Conservation (phyloP, 2,888 invertebrate species). For the Sthenelais limicola region DNA sequence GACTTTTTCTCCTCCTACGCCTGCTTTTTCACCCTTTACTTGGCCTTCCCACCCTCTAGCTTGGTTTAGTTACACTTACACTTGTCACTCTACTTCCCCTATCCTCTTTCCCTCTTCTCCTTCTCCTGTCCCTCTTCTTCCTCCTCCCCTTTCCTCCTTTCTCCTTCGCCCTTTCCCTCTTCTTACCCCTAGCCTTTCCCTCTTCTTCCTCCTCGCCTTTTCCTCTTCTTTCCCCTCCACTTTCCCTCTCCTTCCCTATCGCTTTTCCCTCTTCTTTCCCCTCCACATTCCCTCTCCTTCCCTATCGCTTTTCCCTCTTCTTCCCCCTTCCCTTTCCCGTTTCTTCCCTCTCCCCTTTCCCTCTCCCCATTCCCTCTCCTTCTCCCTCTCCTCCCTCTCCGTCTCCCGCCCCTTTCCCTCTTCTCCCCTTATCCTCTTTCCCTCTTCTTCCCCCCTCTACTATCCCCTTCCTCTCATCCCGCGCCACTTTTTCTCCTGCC, state of each 20-base stretch:
- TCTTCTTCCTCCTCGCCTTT: background rate
- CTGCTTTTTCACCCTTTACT: background rate
- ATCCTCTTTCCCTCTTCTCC: background rate
- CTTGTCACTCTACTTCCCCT: background rate
- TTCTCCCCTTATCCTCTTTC: background rate
- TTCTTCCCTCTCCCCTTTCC: background rate
- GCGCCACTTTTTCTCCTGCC: background rate
- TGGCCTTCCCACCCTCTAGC: background rate
- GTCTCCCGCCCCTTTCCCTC: background rate
- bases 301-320: background rate
- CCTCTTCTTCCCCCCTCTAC: background rate
- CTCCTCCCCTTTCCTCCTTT: background rate
- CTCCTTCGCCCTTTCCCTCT: background rate
- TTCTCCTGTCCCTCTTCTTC: background rate
- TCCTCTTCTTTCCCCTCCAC: background rate
- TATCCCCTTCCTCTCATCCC: background rate
- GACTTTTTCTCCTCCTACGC: constrained; percentile 10
- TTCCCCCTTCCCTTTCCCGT: background rate
- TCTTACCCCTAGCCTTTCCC: background rate
- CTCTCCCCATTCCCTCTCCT: background rate
- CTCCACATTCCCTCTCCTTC: background rate
- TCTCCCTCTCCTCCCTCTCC: background rate
- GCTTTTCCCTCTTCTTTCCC: background rate
- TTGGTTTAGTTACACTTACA: no score
- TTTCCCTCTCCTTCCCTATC: background rate